Base-by-base conservation (phyloP, 2,888 invertebrate species). In the Pristionchus maxplancki region DNA sequence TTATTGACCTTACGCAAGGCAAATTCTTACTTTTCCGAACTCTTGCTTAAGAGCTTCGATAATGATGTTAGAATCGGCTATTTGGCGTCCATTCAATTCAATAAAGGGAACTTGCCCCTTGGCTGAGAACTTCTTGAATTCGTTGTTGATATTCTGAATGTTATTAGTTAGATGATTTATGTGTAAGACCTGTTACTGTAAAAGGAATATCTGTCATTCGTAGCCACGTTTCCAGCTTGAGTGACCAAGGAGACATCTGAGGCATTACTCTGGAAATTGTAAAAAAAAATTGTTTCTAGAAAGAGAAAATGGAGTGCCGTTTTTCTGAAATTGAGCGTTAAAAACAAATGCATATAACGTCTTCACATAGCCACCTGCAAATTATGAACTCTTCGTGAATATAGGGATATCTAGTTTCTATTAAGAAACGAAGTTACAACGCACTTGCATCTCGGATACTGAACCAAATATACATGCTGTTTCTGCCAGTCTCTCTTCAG, bases 151-250 rank as follows among this genome's bases (percentile, higher is more conserved):
- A 82, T 93, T 93, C 94, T 94, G 88, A 88, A 87, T n/a, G n/a
- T n/a, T n/a, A n/a, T n/a, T n/a, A n/a, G n/a, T n/a, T n/a, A n/a
- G n/a, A n/a, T n/a, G n/a, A n/a, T n/a, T n/a, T n/a, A n/a, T n/a
- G 8, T 24, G 82, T 13, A 17, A 82, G 24, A 40, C 6, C 34
- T 17, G 8, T 48, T 37, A 98, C 98, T 97, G 98, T 97, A 96
- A 98, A 98, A 96, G 97, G 97, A 95, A 98, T 96, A 95, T 97
- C 97, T 94, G 97, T 97, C 94, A 98, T 96, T 95, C 98, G 96
- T 93, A 98, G 96, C 97, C 97, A 98, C 94, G 98, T 97, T 96
- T 98, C 98, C 94, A 98, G 97, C 96, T 98, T 98, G 95, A 98
- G 96, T 96, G 97, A 97, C 95, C 97, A 98, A 89, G 97, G 97